Evolutionary conservation across 2,888 invertebrate genomes (phyloP).

Genomic region (Hermaeophaga mercurialis): DNA sequence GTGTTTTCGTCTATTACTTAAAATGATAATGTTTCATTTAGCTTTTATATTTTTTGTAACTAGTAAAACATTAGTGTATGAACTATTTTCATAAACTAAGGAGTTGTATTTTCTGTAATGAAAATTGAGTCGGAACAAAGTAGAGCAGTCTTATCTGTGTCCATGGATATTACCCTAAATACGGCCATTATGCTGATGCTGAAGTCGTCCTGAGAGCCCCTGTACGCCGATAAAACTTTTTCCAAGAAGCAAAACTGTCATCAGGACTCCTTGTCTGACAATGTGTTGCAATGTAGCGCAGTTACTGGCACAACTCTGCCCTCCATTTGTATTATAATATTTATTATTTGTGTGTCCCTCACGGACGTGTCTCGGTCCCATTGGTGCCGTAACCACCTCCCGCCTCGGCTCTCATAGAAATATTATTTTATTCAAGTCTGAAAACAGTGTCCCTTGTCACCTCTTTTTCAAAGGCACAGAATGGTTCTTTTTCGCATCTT

Average conservation of each 20-base stretch:
- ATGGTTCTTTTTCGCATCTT: conserved; percentile 56
- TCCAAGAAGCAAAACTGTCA: conserved; percentile 57
- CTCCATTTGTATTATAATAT: conserved; percentile 58
- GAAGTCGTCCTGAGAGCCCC: conserved; percentile 43
- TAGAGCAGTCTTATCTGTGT: conserved; percentile 36
- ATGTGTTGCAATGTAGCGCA: conserved; percentile 57
- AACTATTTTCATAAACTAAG: too few species aligned
- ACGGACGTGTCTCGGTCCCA: conserved; percentile 53
- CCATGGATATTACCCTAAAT: conserved; percentile 43
- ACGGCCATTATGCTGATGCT: conserved; percentile 39
- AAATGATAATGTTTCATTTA: too few species aligned
- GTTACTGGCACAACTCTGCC: conserved; percentile 45
- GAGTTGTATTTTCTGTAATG: conserved; percentile 13
- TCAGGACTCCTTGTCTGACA: conserved; percentile 56
- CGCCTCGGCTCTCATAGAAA: conserved; percentile 53
- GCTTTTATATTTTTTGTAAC: too few species aligned
- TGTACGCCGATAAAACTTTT: conserved; percentile 56
- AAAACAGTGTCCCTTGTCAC: conserved; percentile 54
- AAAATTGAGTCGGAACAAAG: conserved; percentile 17
- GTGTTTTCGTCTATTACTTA: too few species aligned
- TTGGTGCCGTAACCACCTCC: conserved; percentile 52
- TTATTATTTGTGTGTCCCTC: conserved; percentile 59
- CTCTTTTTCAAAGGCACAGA: conserved; percentile 56
- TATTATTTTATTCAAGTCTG: conserved; percentile 57
- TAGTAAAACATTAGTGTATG: too few species aligned